These are phyloP conservation scores for Bubo blakistoni DNA, from an alignment of 2,113 vertebrate species.

Conservation along the genomic window DNA sequence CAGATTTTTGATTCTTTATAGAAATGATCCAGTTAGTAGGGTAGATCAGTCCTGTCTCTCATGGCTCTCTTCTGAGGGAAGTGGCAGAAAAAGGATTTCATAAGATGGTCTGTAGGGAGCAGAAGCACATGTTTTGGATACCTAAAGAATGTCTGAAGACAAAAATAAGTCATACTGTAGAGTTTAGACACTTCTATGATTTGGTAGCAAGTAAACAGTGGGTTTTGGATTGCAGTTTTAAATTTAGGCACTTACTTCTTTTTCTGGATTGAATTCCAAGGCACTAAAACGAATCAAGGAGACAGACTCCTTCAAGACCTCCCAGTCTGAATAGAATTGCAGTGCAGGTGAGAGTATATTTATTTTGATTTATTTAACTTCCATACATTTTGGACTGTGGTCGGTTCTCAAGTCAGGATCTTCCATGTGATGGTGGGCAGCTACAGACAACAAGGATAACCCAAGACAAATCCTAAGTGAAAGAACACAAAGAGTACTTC, in stretches of 20 bases:
- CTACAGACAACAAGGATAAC: neutral
- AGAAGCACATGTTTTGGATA: neutral
- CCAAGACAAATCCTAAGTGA: neutral
- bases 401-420: neutral
- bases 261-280: neutral
- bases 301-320: neutral
- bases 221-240: neutral
- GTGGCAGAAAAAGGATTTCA: neutral
- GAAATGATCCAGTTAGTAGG: neutral
- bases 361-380: slow-evolving; percentile 6
- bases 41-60: neutral
- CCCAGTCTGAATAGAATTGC: neutral
- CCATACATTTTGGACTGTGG: neutral
- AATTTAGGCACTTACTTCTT: neutral
- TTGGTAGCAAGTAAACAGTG: neutral
- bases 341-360: neutral
- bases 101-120: neutral
- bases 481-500: neutral
- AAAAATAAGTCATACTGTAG: neutral
- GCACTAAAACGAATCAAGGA: neutral
- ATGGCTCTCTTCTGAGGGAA: neutral
- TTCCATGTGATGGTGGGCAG: neutral
- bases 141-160: neutral
- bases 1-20: neutral
- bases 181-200: neutral